Base-by-base conservation (phyloP, 2,888 invertebrate species). In the Cheilosia variabilis region DNA sequence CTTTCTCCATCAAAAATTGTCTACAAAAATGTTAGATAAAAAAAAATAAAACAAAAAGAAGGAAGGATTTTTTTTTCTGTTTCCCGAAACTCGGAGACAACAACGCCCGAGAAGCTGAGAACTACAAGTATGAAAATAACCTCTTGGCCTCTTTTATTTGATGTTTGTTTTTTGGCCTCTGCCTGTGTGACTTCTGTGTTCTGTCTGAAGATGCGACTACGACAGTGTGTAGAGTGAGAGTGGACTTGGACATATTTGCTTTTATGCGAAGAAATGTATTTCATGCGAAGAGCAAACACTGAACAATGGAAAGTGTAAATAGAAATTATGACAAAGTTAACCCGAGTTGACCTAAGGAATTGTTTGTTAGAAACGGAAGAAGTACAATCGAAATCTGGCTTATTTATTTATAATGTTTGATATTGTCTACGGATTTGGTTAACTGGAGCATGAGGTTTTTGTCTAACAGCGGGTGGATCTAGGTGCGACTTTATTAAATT, bases 1-100 rank as follows among this genome's bases (percentile, higher is more conserved):
- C 80, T 86, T 86, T 86, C 80, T 80, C 80, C 80, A 76, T 80
- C 80, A 80, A 80, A 79, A 80, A 73, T 62, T 79, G 63, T 84
- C 79, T 69, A 63, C 52, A 75, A 77, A 83, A 83, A 15, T 27
- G 50, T 53, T 55, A 52, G 24, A n/a, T n/a, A n/a, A n/a, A n/a
- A 66, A 58, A 66, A 63, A 17, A 7, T 17, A 65, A 52, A 63
- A 17, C 7, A 24, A 65, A 47, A 17, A 43, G 47, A 34, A 22
- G 4, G 4, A 37, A 37, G 1, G 3, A 31, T 2, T 15, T 37
- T 45, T 41, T 15, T 66, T 19, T 19, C 10, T 2, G 6, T 43
- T 52, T 50, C 58, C 47, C 31, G 60, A 68, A 62, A 68, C 65
- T 65, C 43, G 50, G 22, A 65, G 63, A 71, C 65, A 76, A 81